Evolutionary conservation across 2,797 vertebrate genomes (phyloP).

Genomic region (Bradypus variegatus): DNA sequence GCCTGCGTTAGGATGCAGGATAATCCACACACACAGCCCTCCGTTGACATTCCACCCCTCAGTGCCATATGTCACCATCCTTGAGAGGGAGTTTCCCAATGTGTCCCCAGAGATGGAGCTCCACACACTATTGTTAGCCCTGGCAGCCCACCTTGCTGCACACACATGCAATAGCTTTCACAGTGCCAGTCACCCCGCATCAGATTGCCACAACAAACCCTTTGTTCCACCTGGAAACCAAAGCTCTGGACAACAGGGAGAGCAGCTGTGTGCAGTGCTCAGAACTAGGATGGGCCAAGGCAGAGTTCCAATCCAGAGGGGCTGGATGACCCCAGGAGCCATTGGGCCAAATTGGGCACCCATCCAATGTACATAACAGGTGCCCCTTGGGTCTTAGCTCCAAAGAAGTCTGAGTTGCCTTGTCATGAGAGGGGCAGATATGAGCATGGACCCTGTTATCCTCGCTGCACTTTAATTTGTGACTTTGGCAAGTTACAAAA

Average conservation of each 20-base stretch:
- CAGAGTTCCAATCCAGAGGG: neutral
- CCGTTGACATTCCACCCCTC: neutral
- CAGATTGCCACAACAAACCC: neutral
- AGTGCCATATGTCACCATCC: neutral
- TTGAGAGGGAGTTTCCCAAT: neutral
- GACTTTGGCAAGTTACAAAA: neutral
- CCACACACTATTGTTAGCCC: neutral
- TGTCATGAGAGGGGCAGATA: neutral
- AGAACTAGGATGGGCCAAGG: neutral
- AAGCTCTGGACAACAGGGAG: neutral
- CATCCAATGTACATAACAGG: neutral
- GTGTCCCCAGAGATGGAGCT: neutral
- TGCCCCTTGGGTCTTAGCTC: neutral
- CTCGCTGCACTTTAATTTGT: neutral
- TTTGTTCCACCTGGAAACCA: constrained; percentile 34
- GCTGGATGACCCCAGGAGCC: neutral
- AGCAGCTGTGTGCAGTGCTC: neutral
- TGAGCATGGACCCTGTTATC: neutral
- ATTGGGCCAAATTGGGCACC: neutral
- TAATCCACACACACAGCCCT: neutral
- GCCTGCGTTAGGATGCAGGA: neutral
- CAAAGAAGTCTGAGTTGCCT: neutral
- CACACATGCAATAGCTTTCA: neutral
- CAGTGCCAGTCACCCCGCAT: neutral
- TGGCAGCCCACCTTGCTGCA: neutral